These are phyloP conservation scores for Daboia siamensis DNA, from an alignment of 2,113 vertebrate species.

Conservation along the genomic window DNA sequence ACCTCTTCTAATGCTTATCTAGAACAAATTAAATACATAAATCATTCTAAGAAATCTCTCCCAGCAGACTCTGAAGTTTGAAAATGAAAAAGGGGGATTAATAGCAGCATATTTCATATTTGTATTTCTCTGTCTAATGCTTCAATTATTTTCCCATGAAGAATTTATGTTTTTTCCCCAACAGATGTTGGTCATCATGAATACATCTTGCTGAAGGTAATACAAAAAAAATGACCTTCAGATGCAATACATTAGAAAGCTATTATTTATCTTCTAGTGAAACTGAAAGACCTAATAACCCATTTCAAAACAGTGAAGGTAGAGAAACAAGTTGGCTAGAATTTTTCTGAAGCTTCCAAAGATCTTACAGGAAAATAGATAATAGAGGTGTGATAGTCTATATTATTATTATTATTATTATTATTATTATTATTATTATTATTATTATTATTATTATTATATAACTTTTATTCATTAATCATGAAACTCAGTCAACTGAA, in stretches of 20 bases:
- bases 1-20: conserved; percentile 57
- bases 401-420: neutral
- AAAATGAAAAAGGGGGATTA: conserved; percentile 60
- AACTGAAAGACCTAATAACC: conserved; percentile 35
- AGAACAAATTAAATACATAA: conserved; percentile 71
- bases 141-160: conserved; percentile 67
- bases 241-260: conserved; percentile 44
- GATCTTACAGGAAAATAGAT: neutral
- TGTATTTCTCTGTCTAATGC: conserved; percentile 54
- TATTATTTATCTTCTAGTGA: conserved; percentile 53
- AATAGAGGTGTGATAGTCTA: neutral
- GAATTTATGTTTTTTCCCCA: conserved; percentile 55
- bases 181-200: conserved; percentile 57
- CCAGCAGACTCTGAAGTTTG: conserved; percentile 62
- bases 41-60: conserved; percentile 71
- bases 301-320: conserved; percentile 34
- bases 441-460: too few relatives aligned
- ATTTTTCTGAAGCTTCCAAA: neutral
- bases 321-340: neutral
- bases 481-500: too few relatives aligned
- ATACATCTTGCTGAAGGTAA: conserved; percentile 34
- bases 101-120: conserved; percentile 65
- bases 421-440: too few relatives aligned
- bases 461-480: too few relatives aligned
- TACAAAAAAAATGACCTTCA: conserved; percentile 50